Base-by-base conservation (phyloP, 2,797 vertebrate genomes). In the Agapornis canus region DNA sequence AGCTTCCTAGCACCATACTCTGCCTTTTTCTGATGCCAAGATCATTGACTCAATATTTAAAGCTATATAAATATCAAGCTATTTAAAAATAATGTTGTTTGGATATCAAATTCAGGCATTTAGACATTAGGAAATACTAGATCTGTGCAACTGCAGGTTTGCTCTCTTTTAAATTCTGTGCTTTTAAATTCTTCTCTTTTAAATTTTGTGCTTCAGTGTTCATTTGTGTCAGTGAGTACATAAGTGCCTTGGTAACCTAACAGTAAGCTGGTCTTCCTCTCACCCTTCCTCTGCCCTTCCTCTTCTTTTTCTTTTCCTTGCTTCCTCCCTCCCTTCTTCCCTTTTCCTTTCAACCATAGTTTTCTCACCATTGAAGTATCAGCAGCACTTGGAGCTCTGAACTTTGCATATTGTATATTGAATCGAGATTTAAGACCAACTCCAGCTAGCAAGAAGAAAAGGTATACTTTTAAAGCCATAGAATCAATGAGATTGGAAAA, bases 31-130 rank as follows among this genome's bases (percentile, higher is more conserved):
- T 80, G 79, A 85, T 92, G 82, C 63, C 45, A 52, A 65, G 64
- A 85, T 59, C 60, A 77, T 18, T 59, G 75, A 82, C 75, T 89
- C 45, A 68, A 60, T 92, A 81, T 14, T 39, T 35, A 57, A 65
- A 86, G 61, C 54, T 86, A 75, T 88, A 89, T 85, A 43, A 93
- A 93, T 32, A 56, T 12, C 32, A 65, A 83, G 61, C 49, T 86
- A 81, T 88, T 92, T 85, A 43, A 87, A 92, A 93, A 57, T 45
- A 73, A 51, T 6, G 23, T 39, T 85, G n/a, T 86, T 70, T 85
- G 57, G 45, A 60, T 70, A 49, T 54, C 52, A 75, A 86, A 87
- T 71, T 81, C 61, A 80, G 54, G 15, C 65, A 65, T 35, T 54
- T 20, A 52, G 26, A 92, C 60, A 2, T 51, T 51, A 68, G 51